Evolutionary conservation across 2,797 vertebrate species (phyloP).

Genomic region (Emys orbicularis): DNA sequence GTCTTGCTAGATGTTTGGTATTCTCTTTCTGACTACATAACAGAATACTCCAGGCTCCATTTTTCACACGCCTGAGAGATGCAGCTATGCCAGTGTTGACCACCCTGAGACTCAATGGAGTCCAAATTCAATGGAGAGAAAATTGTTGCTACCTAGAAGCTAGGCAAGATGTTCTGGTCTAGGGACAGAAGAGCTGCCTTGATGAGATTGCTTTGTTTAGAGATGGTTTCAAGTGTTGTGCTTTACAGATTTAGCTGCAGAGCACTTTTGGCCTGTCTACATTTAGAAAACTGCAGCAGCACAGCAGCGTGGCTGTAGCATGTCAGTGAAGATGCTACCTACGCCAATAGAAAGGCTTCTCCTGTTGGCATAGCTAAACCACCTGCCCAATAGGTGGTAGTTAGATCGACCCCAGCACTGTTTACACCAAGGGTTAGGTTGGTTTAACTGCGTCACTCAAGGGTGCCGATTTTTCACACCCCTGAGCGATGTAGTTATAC

Average conservation of each 20-base stretch:
- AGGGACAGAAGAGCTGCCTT: background rate
- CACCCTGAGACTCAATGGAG: background rate
- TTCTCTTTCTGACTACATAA: background rate
- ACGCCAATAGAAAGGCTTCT: background rate
- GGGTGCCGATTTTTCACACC: background rate
- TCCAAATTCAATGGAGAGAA: background rate
- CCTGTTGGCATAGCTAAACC: background rate
- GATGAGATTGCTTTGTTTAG: background rate
- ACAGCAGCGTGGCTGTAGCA: background rate
- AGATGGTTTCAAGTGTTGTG: background rate
- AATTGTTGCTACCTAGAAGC: background rate
- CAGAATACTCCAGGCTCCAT: background rate
- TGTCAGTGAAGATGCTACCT: background rate
- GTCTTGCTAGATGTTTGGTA: background rate
- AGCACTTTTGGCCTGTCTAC: background rate
- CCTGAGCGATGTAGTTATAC: too few relatives aligned
- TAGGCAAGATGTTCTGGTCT: background rate
- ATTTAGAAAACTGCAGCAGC: background rate
- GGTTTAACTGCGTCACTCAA: background rate
- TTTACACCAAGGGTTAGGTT: background rate
- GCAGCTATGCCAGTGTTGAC: background rate
- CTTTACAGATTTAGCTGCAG: background rate
- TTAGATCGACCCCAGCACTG: background rate
- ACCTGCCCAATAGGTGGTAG: background rate
- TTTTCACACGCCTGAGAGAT: background rate